Percentiles rank a stretch among this genome's conserved stretches.
Evolutionary conservation across 2,888 invertebrate genomes (phyloP).

Genomic region (Elegia similella): DNA sequence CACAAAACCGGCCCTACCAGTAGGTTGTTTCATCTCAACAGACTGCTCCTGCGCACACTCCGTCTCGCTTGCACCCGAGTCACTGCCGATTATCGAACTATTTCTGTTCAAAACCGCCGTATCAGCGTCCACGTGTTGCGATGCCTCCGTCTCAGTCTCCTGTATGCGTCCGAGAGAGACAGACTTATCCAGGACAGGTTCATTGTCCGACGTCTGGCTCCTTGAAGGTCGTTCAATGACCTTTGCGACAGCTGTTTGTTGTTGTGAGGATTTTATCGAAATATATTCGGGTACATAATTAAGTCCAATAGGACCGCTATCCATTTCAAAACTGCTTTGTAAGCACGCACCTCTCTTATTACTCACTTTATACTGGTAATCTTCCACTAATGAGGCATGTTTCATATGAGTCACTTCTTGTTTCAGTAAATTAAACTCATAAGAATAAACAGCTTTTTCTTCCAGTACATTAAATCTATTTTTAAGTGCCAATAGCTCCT

Average conservation of each 20-base stretch:
- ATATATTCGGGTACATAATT: conserved; percentile 17
- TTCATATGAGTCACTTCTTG: conserved; percentile 20
- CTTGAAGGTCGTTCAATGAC: conserved; percentile 3
- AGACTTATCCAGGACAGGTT: no score
- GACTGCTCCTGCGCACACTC: no score
- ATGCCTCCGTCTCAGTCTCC: background rate
- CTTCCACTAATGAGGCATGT: conserved; percentile 18
- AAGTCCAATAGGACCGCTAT: conserved; percentile 12
- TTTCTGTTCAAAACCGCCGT: no score
- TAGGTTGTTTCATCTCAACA: background rate
- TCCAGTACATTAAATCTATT: conserved; percentile 15
- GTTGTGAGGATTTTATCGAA: background rate
- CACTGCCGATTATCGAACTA: no score
- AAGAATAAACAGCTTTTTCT: conserved; percentile 17
- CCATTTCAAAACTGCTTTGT: conserved; percentile 17
- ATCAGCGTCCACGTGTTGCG: no score
- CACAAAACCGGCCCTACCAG: background rate
- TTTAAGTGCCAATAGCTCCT: conserved; percentile 9
- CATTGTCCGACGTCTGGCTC: background rate
- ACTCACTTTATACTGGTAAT: conserved; percentile 10
- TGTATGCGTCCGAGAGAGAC: background rate
- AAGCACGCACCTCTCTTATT: conserved; percentile 22
- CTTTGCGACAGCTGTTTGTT: conserved; percentile 4
- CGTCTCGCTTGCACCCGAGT: no score
- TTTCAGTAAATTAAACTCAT: conserved; percentile 19